Evolutionary conservation across 2,888 invertebrate genomes (phyloP), one percentile per base, ranked within the genome.

Genomic region (Atherix ibis): DNA sequence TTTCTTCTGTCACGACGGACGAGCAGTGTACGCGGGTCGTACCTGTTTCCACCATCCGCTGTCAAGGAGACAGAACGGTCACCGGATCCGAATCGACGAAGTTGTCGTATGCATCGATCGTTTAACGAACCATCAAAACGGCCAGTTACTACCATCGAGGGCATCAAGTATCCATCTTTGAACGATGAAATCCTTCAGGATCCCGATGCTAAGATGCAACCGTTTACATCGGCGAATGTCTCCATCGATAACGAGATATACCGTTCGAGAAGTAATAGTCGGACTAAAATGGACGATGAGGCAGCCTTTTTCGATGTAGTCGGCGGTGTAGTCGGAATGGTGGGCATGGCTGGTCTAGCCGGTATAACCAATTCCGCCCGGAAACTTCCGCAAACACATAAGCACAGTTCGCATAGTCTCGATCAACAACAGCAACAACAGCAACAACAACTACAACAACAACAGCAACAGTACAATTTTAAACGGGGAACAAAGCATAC

Each of bases 41-140:
- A 37, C 35, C 46, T 60, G 16, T 56, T 58, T 49, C 60, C 60
- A 3, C 22, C 22, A 6, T 10, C 6, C 6, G 6, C 22, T 6
- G 10, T 10, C 22, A 6, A 8, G 6, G 6, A 6, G 6, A 29
- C 52, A 10, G 55, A 56, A 15, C 52, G 57, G 6, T 58, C 61
- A 13, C 61, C 58, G 2, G 56, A 57, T 39, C 58, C 59, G 12
- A 61, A 54, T 32, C 49, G 62, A 3, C 50, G 62, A 1, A 60
- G 58, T 27, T 58, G 58, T 38, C 52, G 57, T 1, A 59, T 58
- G 35, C 62, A 62, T 48, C 56, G 62, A 18, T 61, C 61, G 1
- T 54, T 62, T 37, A 57, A 60, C 33, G 61, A 61, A 40, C 57
- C 53, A 2, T 48, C 51, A 0, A 46, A 56, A 1, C 38, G 54